Base-by-base conservation (phyloP, 2,113 vertebrate genomes). In the Stigmatopora nigra region DNA sequence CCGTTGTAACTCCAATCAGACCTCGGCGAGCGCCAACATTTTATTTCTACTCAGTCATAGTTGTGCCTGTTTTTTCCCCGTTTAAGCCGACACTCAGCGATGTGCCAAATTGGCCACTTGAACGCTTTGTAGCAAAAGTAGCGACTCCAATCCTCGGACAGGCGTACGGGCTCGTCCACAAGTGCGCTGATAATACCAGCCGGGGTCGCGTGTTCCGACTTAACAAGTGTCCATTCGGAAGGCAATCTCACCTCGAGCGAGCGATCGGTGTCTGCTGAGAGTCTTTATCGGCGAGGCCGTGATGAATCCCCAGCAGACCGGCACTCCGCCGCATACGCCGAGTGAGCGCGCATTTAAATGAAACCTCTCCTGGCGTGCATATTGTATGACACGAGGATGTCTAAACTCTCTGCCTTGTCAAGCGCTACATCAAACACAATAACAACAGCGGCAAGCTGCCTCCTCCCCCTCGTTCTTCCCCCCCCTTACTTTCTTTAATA, bases 361-460 rank as follows among this genome's bases (percentile, higher is more conserved):
- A 88, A 86, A 76, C 82, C 80, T 80, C 82, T 85, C 79, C 81
- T 73, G 63, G 74, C 71, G 74, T 70, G 74, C 78, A 74, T 56
- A 56, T 73, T 83, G 48, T 67, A 69, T 78, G 71, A 80, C 84
- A 82, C 78, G 73, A 86, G 83, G 75, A 87, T 86, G 88, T 88
- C 82, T 86, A 87, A 90, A 89, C 86, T 87, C 83, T 84, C 83
- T 79, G 78, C 83, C 85, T 86, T 85, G 87, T 90, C 87, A 87
- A 88, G 86, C 84, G 87, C 77, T 82, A 86, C 86, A 89, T 89
- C 87, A 89, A 87, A 90, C 82, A 84, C 81, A 84, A 81, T 76
- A 85, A 86, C 81, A 87, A 86, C 87, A 87, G 75, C 77, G 63
- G 35, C 78, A 35, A 65, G 70, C 75, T 67, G 64, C 75, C 76